Conservation (phyloP, 1,140 invertebrate species). For the Ptiloglossa arizonensis region DNA sequence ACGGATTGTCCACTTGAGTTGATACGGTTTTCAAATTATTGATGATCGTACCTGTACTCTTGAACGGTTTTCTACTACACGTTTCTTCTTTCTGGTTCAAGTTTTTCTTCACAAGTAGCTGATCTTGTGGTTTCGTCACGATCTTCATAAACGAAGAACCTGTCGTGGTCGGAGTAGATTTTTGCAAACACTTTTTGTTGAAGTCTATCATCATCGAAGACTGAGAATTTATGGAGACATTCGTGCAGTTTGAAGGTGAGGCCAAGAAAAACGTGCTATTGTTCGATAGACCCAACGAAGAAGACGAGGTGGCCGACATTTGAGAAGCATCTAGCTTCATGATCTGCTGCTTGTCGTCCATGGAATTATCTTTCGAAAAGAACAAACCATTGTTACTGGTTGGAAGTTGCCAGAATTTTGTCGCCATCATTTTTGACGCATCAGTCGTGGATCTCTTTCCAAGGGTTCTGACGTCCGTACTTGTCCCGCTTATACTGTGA, state of each 20-base stretch:
- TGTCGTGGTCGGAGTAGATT: background rate
- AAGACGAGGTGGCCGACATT: constrained; percentile 2
- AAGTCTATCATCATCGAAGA: constrained; percentile 6
- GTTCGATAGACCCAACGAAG: constrained; percentile 10
- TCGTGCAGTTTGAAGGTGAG: background rate
- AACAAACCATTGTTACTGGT: constrained; percentile 20
- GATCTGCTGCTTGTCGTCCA: background rate
- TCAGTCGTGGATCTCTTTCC: constrained; percentile 19
- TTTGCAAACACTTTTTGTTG: constrained; percentile 6
- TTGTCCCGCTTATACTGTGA: background rate
- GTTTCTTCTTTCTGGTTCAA: background rate
- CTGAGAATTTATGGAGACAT: constrained; percentile 13
- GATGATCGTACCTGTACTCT: background rate
- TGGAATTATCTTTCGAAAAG: constrained; percentile 9
- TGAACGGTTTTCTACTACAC: background rate
- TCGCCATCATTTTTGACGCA: constrained; percentile 29
- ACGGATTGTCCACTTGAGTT: constrained; percentile 7
- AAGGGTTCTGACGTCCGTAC: background rate
- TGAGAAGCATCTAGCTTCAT: background rate
- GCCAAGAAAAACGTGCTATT: constrained; percentile 17
- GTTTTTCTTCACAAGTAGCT: background rate
- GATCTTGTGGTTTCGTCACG: background rate
- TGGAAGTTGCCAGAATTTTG: constrained; percentile 45
- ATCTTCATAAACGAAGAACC: background rate
- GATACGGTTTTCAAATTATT: constrained; percentile 23